Base-by-base conservation (phyloP, 2,113 vertebrate species). In the Myiozetetes cayanensis region DNA sequence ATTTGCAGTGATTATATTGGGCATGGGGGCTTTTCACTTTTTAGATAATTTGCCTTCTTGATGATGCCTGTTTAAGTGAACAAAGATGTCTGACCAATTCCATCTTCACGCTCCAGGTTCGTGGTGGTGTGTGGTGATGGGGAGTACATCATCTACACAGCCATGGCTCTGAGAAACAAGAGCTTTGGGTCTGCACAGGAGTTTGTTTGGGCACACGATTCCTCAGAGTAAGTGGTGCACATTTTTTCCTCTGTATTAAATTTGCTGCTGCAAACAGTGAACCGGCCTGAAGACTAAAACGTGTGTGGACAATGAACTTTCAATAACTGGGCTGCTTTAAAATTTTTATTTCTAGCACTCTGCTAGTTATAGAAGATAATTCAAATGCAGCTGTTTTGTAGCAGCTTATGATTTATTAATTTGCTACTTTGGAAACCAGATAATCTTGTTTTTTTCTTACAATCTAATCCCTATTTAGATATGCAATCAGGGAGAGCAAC, bases 111-210 rank as follows among this genome's bases (percentile, higher is more conserved):
- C 58, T 87, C 49, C 81, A 98, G 98, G 97, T 99, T 99, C 90
- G 99, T 99, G 21, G 99, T 99, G 61, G 99, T 99, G 35, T 99
- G 99, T 67, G 99, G 99, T 56, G 99, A 99, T 82, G 99, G 99
- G 28, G 99, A 99, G 95, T 99, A 99, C 80, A 99, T 99, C 93
- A 99, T 99, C 97, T 99, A 99, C 86, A 99, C 99, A 10, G 99
- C 99, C 20, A 99, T 99, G 99, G 99, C 99, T 46, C 95, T 99
- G 97, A 98, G 99, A 93, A 99, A 99, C 97, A 99, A 99, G 97
- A 99, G 99, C 92, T 99, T 99, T 52, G 99, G 99, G 28, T 99
- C 99, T 58, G 99, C 99, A 3, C 99, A 99, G 97, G 99, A 99
- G 97, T 99, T 99, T 71, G 99, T 98, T 4, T 99, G 99, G 99